phyloP scores from a whole-genome alignment of 2,113 vertebrate genomes.

The Dolichotis patagonum region DNA sequence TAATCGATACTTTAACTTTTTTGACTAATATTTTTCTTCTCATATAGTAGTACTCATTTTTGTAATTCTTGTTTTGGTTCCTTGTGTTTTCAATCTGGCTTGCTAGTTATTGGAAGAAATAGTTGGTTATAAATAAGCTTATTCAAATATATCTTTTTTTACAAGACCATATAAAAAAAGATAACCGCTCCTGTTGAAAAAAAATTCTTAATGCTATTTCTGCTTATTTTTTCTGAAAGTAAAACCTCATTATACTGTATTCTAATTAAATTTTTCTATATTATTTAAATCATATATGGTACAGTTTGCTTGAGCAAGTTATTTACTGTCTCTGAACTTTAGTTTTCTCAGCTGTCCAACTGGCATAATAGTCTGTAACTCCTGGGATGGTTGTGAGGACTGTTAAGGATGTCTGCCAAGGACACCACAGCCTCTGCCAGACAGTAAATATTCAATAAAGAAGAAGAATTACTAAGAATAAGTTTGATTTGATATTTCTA shows the following conservation, averaged over 20 bases:
- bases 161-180: neutral
- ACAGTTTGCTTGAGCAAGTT: neutral
- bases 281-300: neutral
- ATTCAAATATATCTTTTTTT: slow-evolving; percentile 1
- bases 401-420: neutral
- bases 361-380: neutral
- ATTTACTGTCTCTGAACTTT: neutral
- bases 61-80: slow-evolving; percentile 18
- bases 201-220: neutral
- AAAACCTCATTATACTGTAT: slow-evolving; percentile 12
- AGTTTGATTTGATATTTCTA: neutral
- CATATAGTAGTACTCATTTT: neutral
- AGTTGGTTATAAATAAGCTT: slow-evolving; percentile 41
- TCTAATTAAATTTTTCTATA: neutral
- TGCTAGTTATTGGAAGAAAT: slow-evolving; percentile 19
- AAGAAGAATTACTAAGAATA: neutral
- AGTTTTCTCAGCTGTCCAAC: neutral
- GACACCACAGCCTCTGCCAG: neutral
- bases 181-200: neutral
- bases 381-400: neutral
- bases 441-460: neutral
- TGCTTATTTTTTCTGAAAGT: neutral
- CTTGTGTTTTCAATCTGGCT: neutral
- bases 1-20: neutral
- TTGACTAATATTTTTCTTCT: slow-evolving; percentile 10